Conservation (phyloP, 2,797 vertebrate species). For the Pangasius sanitwongsei region DNA sequence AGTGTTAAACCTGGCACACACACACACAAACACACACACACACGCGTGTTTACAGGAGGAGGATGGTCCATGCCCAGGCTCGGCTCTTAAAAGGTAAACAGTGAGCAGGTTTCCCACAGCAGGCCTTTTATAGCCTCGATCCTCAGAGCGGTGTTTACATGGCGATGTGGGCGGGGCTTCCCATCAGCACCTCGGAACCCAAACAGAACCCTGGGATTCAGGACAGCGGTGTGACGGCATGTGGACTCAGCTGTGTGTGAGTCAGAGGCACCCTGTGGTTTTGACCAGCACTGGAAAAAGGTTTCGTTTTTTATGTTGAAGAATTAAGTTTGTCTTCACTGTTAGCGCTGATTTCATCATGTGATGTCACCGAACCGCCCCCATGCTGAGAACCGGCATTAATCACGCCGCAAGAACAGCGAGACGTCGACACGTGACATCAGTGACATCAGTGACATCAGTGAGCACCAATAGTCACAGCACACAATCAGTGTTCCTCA, state of each 20-base stretch:
- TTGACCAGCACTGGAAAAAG: neutral
- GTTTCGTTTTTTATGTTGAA: neutral
- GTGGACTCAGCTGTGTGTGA: slow-evolving; percentile 55
- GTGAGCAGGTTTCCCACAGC: slow-evolving; percentile 58
- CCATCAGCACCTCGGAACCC: slow-evolving; percentile 52
- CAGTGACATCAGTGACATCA: neutral
- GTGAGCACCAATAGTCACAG: neutral
- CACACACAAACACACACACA: neutral
- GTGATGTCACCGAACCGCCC: neutral
- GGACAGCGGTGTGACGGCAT: slow-evolving; percentile 29
- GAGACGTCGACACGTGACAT: neutral
- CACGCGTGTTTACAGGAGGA: slow-evolving; percentile 37
- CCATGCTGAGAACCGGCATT: neutral
- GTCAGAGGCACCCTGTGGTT: neutral
- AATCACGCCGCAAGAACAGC: neutral
- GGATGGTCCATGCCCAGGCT: slow-evolving; percentile 8
- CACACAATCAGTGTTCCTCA: neutral
- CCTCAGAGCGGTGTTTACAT: slow-evolving; percentile 64
- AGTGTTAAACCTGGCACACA: slow-evolving; percentile 31
- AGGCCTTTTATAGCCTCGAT: slow-evolving; percentile 53
- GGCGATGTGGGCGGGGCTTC: slow-evolving; percentile 39
- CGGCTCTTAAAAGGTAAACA: slow-evolving; percentile 57
- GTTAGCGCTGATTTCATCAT: neutral
- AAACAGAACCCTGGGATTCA: slow-evolving; percentile 59
- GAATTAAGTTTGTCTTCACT: neutral